Evolutionary conservation across 1,140 invertebrate species (phyloP).

Genomic region (Aricia agestis): DNA sequence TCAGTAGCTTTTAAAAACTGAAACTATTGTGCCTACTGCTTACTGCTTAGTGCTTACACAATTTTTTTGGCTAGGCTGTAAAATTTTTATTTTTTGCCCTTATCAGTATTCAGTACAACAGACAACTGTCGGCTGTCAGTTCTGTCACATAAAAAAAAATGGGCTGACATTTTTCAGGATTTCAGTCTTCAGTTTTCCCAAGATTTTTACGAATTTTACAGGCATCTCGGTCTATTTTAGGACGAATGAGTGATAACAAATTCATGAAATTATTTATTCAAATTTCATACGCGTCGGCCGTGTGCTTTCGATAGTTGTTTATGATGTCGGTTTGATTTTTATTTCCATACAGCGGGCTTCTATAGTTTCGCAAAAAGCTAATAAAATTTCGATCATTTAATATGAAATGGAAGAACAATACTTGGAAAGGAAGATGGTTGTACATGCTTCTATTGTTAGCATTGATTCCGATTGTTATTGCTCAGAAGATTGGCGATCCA

Average conservation of each 20-base stretch:
- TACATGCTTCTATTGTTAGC: constrained; percentile 46
- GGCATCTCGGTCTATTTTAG: constrained; percentile 62
- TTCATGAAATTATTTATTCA: constrained; percentile 42
- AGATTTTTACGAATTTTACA: constrained; percentile 49
- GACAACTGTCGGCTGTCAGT: not conserved
- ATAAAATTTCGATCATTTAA: constrained; percentile 37
- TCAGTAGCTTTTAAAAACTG: no score
- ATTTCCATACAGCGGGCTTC: constrained; percentile 42
- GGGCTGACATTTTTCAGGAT: constrained; percentile 28
- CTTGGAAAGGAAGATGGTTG: constrained; percentile 57
- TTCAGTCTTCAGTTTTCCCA: constrained; percentile 34
- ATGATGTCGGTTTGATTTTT: constrained; percentile 41
- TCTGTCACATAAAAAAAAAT: not conserved
- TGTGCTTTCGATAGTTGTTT: constrained; percentile 37
- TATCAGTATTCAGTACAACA: no score
- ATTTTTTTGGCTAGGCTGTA: no score
- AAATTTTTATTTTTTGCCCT: not conserved
- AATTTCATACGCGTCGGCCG: constrained; percentile 37
- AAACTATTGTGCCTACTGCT: no score
- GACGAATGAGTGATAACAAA: constrained; percentile 60
- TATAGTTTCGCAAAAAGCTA: constrained; percentile 35
- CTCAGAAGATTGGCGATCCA: constrained; percentile 83
- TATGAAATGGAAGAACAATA: constrained; percentile 66
- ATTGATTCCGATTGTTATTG: constrained; percentile 44
- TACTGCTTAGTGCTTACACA: no score